These are phyloP conservation scores for Schizopygopsis malacanthus DNA, from an alignment of 2,797 vertebrate genomes.

Conservation along the genomic window DNA sequence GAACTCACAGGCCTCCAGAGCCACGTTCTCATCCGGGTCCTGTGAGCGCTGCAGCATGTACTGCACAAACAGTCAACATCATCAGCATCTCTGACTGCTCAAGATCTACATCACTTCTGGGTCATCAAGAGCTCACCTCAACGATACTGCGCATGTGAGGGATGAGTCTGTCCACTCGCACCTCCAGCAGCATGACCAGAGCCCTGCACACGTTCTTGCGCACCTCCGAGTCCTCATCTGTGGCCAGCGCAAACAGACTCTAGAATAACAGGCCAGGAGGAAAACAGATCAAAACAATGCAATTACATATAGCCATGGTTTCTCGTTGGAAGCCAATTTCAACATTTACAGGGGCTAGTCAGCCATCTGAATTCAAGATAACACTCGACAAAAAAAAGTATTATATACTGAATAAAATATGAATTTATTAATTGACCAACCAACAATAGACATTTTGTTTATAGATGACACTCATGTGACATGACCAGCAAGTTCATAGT, in stretches of 20 bases:
- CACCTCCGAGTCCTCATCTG: constrained; percentile 94
- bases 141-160: constrained; percentile 98
- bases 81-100: not conserved
- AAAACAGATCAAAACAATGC: not conserved
- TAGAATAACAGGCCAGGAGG: constrained; percentile 54
- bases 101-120: not conserved
- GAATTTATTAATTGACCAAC: no score
- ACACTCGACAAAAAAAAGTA: no score
- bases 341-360: not conserved
- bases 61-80: constrained; percentile 63
- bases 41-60: constrained; percentile 97
- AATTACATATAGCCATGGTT: no score
- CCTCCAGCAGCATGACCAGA: constrained; percentile 94
- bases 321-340: not conserved
- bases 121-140: constrained; percentile 78
- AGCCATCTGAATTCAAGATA: not conserved
- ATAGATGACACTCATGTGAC: no score
- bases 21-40: constrained; percentile 93
- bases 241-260: constrained; percentile 93
- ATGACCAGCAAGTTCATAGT: no score
- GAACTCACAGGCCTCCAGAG: constrained; percentile 95
- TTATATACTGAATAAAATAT: no score
- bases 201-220: constrained; percentile 93
- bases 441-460: no score
- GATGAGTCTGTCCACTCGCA: constrained; percentile 91